Evolutionary conservation across 1,140 invertebrate genomes (phyloP), one percentile per base, ranked within the genome.

Genomic region (Phortica variegata): DNA sequence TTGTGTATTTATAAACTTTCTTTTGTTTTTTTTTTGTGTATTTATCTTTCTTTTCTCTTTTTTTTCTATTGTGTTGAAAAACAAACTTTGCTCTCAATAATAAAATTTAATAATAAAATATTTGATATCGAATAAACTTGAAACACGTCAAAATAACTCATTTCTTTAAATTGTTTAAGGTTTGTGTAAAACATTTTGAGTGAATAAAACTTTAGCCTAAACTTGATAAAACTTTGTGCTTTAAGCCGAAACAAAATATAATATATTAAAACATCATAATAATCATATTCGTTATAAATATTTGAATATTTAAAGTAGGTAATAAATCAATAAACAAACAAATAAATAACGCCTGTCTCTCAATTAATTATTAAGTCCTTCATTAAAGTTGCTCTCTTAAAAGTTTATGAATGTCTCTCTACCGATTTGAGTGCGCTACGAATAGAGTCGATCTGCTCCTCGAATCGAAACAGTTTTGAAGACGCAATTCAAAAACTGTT

Each of bases 121-220:
- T 50, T 41, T 52, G 31, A 41, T 51, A 51, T n/a, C n/a, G n/a
- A n/a, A n/a, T n/a, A n/a, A n/a, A n/a, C n/a, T n/a, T n/a, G n/a
- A n/a, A n/a, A n/a, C n/a, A n/a, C n/a, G n/a, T n/a, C n/a, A n/a
- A n/a, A n/a, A n/a, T n/a, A n/a, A n/a, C n/a, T n/a, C n/a, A 50
- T 34, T 46, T 50, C 18, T 23, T 49, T 61, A 52, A 49, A 46
- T 65, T 65, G 55, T 29, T 57, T 50, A 60, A 65, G 57, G 60
- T 62, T 62, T 43, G 56, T 54, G 60, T 60, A 54, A 62, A 62
- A 63, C 60, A 60, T 58, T 63, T 63, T 57, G 47, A 65, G 57
- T 63, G 57, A 65, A 66, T 66, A n/a, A 52, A 66, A 65, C 59
- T 62, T 66, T 36, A 36, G 63, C 63, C 62, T 65, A n/a, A 66